Evolutionary conservation across 2,113 vertebrate genomes (phyloP), one percentile per base, ranked within the genome.

Genomic region (Marcusenius ussheri): DNA sequence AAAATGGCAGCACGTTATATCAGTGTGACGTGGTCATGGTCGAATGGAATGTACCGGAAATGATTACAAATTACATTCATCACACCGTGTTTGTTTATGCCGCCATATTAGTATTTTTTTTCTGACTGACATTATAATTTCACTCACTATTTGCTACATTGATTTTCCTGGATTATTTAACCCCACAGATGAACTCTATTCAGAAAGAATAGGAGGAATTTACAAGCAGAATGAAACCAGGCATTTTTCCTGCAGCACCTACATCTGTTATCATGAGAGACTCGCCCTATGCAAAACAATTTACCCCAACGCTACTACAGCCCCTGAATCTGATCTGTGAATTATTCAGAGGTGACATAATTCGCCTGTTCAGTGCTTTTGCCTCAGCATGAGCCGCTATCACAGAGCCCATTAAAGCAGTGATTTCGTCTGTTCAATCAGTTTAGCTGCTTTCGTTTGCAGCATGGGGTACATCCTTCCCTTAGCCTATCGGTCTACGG

Each of bases 401-500:
- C 88, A 83, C 91, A 90, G 89, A 87, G 85, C 90, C 90, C 74
- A 89, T 91, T 90, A 91, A 91, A 88, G 77, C 80, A 24, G 83
- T 91, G 35, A 91, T 91, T 90, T 90, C 89, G 85, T 92, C 92
- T 93, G 70, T 92, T 92, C 86, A 87, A 56, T 91, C 89, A 89
- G 89, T 74, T 85, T 49, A 84, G 27, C 89, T 51, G 17, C 58
- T 10, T 53, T 87, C 6, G 51, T 92, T 90, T 88, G 83, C 74
- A 85, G 86, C 86, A 27, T 88, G 90, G 91, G 89, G 88, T 53
- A 50, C 86, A n/a, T 50, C 5, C 49, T 31, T 89, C 50, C 11
- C 70, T 80, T 56, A 89, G 88, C 90, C 86, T 90, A 90, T 83
- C 89, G 84, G 1, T 8, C 91, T 91, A 15, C 10, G 24, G 83